Percentiles rank a stretch among this genome's conserved stretches.
These are phyloP conservation scores for Antedon mediterranea DNA, from an alignment of 53 echinoderm and acorn worm species.

Conservation along the genomic window DNA sequence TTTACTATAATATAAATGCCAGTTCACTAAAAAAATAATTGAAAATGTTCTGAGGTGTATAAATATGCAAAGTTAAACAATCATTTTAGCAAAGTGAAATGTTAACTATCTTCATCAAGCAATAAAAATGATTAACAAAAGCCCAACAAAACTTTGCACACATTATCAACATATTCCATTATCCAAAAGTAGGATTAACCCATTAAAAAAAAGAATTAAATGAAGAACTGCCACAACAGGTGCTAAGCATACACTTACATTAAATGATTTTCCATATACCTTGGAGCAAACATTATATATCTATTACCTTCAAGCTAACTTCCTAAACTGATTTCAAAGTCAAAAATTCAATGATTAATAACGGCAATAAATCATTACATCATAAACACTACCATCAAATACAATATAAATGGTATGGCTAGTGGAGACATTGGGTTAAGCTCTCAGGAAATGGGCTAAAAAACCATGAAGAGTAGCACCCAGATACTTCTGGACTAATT, in stretches of 20 bases:
- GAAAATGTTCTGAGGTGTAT: too few species aligned
- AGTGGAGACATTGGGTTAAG: background rate
- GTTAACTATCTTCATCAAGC: too few species aligned
- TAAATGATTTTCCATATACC: background rate
- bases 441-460: background rate
- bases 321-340: background rate
- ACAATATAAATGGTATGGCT: background rate
- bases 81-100: too few species aligned
- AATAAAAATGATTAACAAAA: too few species aligned
- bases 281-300: background rate
- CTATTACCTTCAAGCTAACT: background rate
- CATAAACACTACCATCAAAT: background rate
- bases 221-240: background rate
- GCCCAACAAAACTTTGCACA: background rate
- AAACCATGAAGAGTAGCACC: background rate
- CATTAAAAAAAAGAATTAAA: background rate
- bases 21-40: too few species aligned
- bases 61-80: too few species aligned
- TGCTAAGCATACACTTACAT: background rate
- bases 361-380: background rate
- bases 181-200: too few species aligned
- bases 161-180: too few species aligned
- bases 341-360: background rate
- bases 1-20: too few species aligned
- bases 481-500: background rate